These are phyloP conservation scores for Papilio helenus DNA, from an alignment of 1,140 invertebrate species.

Conservation along the genomic window DNA sequence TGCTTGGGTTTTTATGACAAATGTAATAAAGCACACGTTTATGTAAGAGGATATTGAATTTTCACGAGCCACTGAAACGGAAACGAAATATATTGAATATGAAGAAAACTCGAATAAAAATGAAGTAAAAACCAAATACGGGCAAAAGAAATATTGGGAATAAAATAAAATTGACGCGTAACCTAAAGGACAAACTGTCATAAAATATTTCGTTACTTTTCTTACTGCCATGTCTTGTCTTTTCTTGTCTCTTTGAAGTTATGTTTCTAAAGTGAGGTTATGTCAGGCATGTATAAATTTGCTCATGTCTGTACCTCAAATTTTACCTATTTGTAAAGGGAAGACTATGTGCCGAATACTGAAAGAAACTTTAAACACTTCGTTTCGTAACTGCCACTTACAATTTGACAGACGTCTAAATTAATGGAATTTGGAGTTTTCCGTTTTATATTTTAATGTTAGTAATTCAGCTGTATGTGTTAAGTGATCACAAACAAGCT, in stretches of 20 bases:
- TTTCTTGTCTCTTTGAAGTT: slow-evolving; percentile 21
- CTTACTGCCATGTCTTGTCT: slow-evolving; percentile 1
- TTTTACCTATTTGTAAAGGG: too few relatives aligned
- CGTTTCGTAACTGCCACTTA: too few relatives aligned
- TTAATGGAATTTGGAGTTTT: too few relatives aligned
- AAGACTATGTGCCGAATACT: too few relatives aligned
- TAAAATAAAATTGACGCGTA: slow-evolving; percentile 37
- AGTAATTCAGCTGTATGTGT: too few relatives aligned
- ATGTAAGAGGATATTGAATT: slow-evolving; percentile 39
- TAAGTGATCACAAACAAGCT: too few relatives aligned
- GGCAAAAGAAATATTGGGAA: slow-evolving; percentile 36
- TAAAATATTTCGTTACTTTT: slow-evolving; percentile 35
- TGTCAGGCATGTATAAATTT: neutral
- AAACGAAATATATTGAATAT: slow-evolving; percentile 39
- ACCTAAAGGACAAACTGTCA: slow-evolving; percentile 20
- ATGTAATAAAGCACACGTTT: slow-evolving; percentile 37
- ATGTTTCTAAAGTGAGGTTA: neutral
- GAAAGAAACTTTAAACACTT: too few relatives aligned
- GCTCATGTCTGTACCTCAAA: neutral
- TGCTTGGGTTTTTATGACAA: slow-evolving; percentile 26
- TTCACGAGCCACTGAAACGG: slow-evolving; percentile 40
- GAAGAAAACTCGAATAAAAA: slow-evolving; percentile 39
- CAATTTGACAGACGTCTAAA: too few relatives aligned
- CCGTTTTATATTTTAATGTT: too few relatives aligned
- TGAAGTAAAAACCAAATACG: slow-evolving; percentile 37